Conservation (phyloP, 2,113 vertebrate genomes). For the Colius striatus region DNA sequence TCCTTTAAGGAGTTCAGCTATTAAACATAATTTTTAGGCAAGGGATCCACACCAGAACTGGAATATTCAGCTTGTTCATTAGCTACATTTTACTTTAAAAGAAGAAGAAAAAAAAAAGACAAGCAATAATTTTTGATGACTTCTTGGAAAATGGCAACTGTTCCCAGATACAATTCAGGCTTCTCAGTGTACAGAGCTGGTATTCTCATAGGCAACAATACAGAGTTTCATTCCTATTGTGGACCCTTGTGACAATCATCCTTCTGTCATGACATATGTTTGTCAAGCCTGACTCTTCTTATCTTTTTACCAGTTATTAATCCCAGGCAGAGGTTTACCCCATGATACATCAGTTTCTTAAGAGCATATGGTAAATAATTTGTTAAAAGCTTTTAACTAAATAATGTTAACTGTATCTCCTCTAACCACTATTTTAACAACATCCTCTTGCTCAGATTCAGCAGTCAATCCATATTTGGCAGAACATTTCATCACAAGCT, state of each 20-base stretch:
- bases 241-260: background rate
- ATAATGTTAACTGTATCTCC: conserved; percentile 28
- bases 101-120: no score
- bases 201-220: background rate
- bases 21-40: background rate
- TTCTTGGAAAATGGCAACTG: background rate
- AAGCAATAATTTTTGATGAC: background rate
- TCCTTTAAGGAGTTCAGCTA: background rate
- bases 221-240: background rate
- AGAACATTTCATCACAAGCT: background rate
- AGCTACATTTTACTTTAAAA: background rate
- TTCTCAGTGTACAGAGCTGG: background rate
- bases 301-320: conserved; percentile 19
- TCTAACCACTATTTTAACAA: conserved; percentile 13
- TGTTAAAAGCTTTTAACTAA: conserved; percentile 48
- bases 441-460: background rate
- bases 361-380: background rate
- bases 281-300: background rate
- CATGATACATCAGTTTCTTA: background rate
- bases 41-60: background rate
- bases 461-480: background rate
- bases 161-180: background rate
- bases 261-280: background rate
- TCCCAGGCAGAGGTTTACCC: background rate
- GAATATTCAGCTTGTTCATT: background rate